Conservation (phyloP, 2,888 invertebrate genomes). For the Taenaris catops region DNA sequence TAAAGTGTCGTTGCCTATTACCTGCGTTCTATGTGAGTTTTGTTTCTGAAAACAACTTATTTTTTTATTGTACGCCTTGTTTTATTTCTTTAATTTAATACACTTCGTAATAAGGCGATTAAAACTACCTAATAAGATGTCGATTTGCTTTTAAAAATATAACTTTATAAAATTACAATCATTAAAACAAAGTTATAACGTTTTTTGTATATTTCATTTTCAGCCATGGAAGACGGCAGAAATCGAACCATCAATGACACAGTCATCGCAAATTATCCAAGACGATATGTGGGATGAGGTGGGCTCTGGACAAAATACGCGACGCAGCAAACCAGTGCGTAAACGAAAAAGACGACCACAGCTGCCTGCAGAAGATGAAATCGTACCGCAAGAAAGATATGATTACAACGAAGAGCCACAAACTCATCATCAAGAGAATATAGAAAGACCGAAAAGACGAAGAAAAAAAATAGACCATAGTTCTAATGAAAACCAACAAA, state of each 20-base stretch:
- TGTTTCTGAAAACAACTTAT: too few species aligned
- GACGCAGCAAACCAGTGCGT: constrained; percentile 66
- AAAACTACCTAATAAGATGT: too few species aligned
- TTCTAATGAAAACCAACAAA: constrained; percentile 30
- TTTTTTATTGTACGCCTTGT: too few species aligned
- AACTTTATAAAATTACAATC: too few species aligned
- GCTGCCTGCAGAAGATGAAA: constrained; percentile 34
- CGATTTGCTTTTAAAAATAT: neutral
- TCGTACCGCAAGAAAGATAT: constrained; percentile 36
- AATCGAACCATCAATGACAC: constrained; percentile 39
- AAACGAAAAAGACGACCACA: constrained; percentile 83
- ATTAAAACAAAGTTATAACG: too few species aligned
- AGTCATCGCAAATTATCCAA: constrained; percentile 29
- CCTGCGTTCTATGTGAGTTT: too few species aligned
- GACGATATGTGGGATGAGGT: constrained; percentile 49
- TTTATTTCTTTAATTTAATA: too few species aligned
- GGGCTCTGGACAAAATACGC: constrained; percentile 46
- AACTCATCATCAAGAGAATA: constrained; percentile 35
- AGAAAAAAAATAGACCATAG: constrained; percentile 49
- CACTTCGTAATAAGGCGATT: too few species aligned
- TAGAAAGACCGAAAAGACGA: constrained; percentile 45
- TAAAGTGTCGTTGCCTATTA: too few species aligned
- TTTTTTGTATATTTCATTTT: too few species aligned
- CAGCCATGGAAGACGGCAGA: constrained; percentile 76
- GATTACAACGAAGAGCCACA: constrained; percentile 37